Conservation (phyloP, 2,888 invertebrate genomes). For the Eupithecia subumbrata region DNA sequence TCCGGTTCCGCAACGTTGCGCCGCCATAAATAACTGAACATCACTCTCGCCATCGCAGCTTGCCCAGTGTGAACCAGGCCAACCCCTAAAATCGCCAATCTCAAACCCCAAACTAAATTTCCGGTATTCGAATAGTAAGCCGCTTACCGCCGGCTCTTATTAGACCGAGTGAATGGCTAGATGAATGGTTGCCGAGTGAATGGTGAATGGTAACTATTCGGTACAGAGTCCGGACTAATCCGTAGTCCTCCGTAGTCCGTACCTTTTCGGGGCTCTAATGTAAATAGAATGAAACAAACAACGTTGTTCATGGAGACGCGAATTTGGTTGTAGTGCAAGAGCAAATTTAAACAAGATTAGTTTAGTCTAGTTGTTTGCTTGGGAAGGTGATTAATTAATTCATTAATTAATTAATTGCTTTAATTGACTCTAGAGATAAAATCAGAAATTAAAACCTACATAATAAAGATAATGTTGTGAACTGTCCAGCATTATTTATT, state of each 20-base stretch:
- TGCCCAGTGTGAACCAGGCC: slow-evolving; percentile 30
- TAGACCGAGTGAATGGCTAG: slow-evolving; percentile 58
- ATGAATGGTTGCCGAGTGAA: slow-evolving; percentile 58
- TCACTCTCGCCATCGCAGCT: neutral
- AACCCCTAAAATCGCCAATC: slow-evolving; percentile 52
- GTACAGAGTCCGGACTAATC: slow-evolving; percentile 39
- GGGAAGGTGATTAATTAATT: too few species aligned
- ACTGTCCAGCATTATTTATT: too few species aligned
- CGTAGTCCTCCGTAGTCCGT: slow-evolving; percentile 40
- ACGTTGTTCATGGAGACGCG: slow-evolving; percentile 45
- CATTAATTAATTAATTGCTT: too few species aligned
- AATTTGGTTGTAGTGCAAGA: slow-evolving; percentile 14
- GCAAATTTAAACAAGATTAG: slow-evolving; percentile 7
- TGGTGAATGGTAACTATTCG: slow-evolving; percentile 58
- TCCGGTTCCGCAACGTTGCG: neutral
- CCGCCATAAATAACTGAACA: slow-evolving; percentile 19
- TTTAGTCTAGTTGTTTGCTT: slow-evolving; percentile 25
- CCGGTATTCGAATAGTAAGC: slow-evolving; percentile 64
- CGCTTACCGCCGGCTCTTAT: slow-evolving; percentile 65
- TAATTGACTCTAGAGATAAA: too few species aligned
- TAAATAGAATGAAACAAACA: slow-evolving; percentile 53
- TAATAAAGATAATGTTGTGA: too few species aligned
- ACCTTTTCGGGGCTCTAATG: slow-evolving; percentile 51
- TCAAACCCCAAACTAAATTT: slow-evolving; percentile 61
- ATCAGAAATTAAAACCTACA: too few species aligned